These are phyloP conservation scores for Drosophila arizonae DNA, from an alignment of 1,140 invertebrate species.

Conservation along the genomic window DNA sequence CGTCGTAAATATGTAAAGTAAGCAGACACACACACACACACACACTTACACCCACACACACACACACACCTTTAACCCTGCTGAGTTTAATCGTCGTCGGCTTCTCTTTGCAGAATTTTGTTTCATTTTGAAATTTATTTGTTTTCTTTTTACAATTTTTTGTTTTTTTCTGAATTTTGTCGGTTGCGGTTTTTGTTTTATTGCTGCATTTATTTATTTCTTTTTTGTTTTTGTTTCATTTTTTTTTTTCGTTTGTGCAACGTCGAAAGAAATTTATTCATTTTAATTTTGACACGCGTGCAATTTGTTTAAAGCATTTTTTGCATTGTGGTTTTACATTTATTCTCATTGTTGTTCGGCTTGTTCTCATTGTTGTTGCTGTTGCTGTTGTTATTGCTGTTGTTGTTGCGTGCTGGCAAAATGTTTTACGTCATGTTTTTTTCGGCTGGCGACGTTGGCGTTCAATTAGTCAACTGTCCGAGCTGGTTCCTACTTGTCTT, in stretches of 20 bases:
- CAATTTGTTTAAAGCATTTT: slow-evolving; percentile 74
- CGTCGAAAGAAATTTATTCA: slow-evolving; percentile 69
- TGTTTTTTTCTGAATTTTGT: slow-evolving; percentile 29
- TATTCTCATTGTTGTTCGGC: slow-evolving; percentile 50
- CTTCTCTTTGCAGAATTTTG: slow-evolving; percentile 31
- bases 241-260: slow-evolving; percentile 25
- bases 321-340: slow-evolving; percentile 50
- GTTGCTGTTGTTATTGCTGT: neutral
- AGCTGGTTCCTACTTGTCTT: slow-evolving; percentile 22
- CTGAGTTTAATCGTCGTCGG: slow-evolving; percentile 43
- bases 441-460: slow-evolving; percentile 52
- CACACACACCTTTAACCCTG: slow-evolving; percentile 9
- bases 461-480: slow-evolving; percentile 47
- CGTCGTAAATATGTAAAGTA: slow-evolving; percentile 63
- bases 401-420: slow-evolving; percentile 46
- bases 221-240: slow-evolving; percentile 10
- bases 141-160: slow-evolving; percentile 13
- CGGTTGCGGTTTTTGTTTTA: slow-evolving; percentile 7
- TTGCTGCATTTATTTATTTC: slow-evolving; percentile 9
- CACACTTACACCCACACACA: slow-evolving; percentile 2
- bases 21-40: slow-evolving; percentile 13
- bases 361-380: slow-evolving; percentile 1
- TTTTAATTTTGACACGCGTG: slow-evolving; percentile 75
- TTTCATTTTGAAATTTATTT: slow-evolving; percentile 39
- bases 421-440: slow-evolving; percentile 75